phyloP scores from a whole-genome alignment of 2,113 vertebrate genomes.

The Paratilapia polleni region DNA sequence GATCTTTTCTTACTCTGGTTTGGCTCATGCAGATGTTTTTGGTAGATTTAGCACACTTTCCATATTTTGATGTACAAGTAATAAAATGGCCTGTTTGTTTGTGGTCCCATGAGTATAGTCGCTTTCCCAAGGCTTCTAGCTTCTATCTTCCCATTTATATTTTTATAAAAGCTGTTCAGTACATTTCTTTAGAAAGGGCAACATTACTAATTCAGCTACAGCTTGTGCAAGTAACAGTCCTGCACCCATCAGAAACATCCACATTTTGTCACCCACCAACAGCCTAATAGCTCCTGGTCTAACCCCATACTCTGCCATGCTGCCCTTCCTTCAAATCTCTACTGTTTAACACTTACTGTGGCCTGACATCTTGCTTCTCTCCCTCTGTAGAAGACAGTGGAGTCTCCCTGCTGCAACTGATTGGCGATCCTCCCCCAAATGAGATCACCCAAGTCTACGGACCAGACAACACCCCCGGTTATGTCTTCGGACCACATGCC shows the following conservation, averaged over 20 bases:
- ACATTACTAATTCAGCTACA: background rate
- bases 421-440: slow-evolving; percentile 85
- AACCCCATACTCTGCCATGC: slow-evolving; percentile 65
- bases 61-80: background rate
- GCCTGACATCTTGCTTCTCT: slow-evolving; percentile 57
- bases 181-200: background rate
- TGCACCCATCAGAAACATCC: slow-evolving; percentile 15
- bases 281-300: slow-evolving; percentile 56
- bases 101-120: background rate
- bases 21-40: background rate
- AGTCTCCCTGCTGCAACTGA: slow-evolving; percentile 88
- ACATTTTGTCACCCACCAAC: slow-evolving; percentile 4
- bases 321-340: slow-evolving; percentile 44
- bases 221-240: background rate
- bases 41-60: background rate
- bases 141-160: too few relatives aligned
- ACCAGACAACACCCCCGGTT: slow-evolving; percentile 80
- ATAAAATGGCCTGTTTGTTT: slow-evolving; percentile 35
- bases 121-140: background rate
- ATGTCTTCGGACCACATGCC: slow-evolving; percentile 82
- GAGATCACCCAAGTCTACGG: slow-evolving; percentile 81
- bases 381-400: slow-evolving; percentile 79
- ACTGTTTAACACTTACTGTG: background rate
- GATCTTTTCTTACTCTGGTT: background rate
- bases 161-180: background rate